A percentile compares a stretch with the other conserved stretches of the same genome.
phyloP scores from a whole-genome alignment of 2,113 vertebrate species.

The Phrynosoma blainvillii region DNA sequence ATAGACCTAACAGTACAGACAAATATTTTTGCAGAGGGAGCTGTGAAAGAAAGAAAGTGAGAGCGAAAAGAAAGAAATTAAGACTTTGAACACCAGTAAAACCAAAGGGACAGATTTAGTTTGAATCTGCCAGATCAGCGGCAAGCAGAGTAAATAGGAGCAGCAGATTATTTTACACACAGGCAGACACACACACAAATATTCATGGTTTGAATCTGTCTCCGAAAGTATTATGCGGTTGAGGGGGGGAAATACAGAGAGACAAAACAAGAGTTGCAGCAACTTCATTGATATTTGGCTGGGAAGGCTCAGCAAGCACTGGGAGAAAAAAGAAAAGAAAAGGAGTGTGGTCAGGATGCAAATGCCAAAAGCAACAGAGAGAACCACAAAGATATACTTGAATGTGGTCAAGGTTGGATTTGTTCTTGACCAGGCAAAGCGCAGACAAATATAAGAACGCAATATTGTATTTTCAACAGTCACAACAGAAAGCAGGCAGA shows the following conservation, averaged over 20 bases:
- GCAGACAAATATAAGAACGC: background rate
- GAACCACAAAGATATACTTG: fast-evolving
- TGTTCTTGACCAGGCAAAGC: background rate
- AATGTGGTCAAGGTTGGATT: too few species aligned
- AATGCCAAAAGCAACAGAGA: background rate
- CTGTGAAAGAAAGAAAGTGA: background rate
- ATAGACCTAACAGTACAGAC: background rate
- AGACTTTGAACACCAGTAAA: conserved; percentile 15
- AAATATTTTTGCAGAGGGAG: conserved; percentile 8
- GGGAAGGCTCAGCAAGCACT: too few species aligned
- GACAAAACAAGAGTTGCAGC: background rate
- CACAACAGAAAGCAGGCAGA: background rate
- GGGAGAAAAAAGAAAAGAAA: background rate
- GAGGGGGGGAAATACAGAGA: background rate
- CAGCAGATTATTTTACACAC: conserved; percentile 22
- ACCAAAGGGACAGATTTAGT: conserved; percentile 40
- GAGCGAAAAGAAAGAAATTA: conserved; percentile 11
- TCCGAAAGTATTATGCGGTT: background rate
- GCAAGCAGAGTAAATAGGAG: conserved; percentile 20
- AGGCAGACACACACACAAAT: background rate
- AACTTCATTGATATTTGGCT: background rate
- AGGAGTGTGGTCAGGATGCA: background rate
- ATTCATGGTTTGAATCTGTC: background rate
- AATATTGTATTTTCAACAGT: background rate
- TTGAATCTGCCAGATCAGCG: conserved; percentile 30